Conservation (phyloP, 2,888 invertebrate genomes). For the Chydorus sphaericus region DNA sequence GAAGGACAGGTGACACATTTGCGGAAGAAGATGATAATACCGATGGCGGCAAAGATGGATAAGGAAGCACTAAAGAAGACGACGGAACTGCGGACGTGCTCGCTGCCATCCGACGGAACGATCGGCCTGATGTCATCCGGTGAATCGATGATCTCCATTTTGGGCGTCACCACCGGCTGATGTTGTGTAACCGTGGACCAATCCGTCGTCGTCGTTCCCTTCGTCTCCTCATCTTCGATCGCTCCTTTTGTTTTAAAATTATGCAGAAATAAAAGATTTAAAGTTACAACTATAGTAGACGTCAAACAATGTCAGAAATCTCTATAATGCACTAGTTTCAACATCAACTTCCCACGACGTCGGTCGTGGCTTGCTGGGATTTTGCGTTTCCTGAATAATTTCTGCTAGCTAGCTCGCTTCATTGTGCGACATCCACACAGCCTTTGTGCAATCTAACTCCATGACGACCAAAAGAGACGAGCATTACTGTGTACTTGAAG, state of each 20-base stretch:
- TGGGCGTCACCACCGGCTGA: too few relatives aligned
- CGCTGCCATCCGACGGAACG: conserved; percentile 15
- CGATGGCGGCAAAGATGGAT: conserved; percentile 26
- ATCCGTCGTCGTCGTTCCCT: conserved; percentile 2
- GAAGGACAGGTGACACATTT: conserved; percentile 26
- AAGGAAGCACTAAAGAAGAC: conserved; percentile 27
- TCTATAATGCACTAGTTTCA: too few relatives aligned
- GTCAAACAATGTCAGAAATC: neutral
- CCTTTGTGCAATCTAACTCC: too few relatives aligned
- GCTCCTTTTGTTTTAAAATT: neutral
- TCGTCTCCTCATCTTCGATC: neutral
- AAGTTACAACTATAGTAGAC: neutral
- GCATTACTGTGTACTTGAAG: too few relatives aligned
- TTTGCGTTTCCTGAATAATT: too few relatives aligned
- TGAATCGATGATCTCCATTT: conserved; percentile 17
- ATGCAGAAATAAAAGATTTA: neutral
- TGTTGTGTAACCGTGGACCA: conserved; percentile 3
- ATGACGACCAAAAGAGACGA: too few relatives aligned
- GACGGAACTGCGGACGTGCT: conserved; percentile 23
- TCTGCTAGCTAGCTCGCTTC: too few relatives aligned
- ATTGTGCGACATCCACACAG: too few relatives aligned
- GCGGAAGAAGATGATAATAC: conserved; percentile 25
- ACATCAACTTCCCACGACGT: too few relatives aligned
- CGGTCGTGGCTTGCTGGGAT: too few relatives aligned
- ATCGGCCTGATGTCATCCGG: conserved; percentile 17